Conservation (phyloP, 2,113 vertebrate species). For the Chaenogobius annularis region DNA sequence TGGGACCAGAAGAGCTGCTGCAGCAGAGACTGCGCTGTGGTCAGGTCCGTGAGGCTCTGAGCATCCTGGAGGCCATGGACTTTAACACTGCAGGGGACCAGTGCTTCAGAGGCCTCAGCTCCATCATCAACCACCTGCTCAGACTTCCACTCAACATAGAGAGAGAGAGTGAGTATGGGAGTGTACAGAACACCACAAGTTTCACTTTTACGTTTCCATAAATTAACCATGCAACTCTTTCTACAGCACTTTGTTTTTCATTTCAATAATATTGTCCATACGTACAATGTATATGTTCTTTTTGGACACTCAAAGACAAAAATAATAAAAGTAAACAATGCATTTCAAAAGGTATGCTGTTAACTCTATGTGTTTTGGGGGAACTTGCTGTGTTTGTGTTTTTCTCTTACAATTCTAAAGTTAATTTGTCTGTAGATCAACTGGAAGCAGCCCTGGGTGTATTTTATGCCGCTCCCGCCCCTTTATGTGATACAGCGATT, state of each 20-base stretch:
- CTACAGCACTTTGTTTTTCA: background rate
- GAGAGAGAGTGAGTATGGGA: slow-evolving; percentile 71
- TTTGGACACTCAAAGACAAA: no score
- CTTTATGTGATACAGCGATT: slow-evolving; percentile 84
- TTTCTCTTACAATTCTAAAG: background rate
- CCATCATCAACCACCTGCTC: slow-evolving; percentile 89
- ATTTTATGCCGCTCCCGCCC: slow-evolving; percentile 88
- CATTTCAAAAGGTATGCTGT: no score
- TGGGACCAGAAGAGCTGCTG: slow-evolving; percentile 83
- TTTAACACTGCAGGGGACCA: slow-evolving; percentile 85
- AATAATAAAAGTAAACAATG: no score
- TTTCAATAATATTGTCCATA: background rate
- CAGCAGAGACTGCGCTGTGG: slow-evolving; percentile 83
- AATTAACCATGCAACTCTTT: background rate
- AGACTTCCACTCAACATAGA: slow-evolving; percentile 85
- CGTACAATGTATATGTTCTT: background rate
- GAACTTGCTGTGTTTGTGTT: background rate
- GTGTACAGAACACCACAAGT: background rate
- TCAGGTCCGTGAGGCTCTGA: slow-evolving; percentile 83
- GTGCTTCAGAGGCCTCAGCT: slow-evolving; percentile 82
- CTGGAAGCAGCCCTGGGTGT: slow-evolving; percentile 90
- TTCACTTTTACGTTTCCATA: background rate
- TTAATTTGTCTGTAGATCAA: slow-evolving; percentile 79
- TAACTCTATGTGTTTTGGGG: no score
- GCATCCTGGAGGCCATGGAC: slow-evolving; percentile 87